A percentile compares a stretch with the other conserved stretches of the same genome.
These are phyloP conservation scores for Marmota flaviventris DNA, from an alignment of 2,113 vertebrate species.

Conservation along the genomic window DNA sequence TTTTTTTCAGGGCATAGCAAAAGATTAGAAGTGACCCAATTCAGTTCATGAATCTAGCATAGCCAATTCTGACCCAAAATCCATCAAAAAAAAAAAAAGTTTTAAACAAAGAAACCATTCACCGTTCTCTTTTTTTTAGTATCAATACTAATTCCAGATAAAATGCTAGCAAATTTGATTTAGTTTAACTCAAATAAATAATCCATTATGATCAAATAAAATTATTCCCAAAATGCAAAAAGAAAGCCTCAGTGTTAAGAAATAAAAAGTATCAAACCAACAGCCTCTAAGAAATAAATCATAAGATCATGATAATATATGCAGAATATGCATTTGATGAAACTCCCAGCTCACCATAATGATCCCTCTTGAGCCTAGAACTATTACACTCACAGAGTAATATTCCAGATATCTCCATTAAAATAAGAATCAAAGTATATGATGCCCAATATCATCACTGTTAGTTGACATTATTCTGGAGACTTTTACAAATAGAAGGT, in stretches of 20 bases:
- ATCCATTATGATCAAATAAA: slow-evolving; percentile 14
- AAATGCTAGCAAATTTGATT: not conserved
- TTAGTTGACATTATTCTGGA: not conserved
- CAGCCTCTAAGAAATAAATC: not conserved
- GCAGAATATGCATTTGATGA: not conserved
- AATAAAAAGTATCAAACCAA: slow-evolving; percentile 36
- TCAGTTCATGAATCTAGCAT: slow-evolving; percentile 43
- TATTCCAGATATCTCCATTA: not conserved
- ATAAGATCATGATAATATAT: not conserved
- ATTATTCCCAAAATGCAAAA: slow-evolving; percentile 31
- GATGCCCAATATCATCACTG: not conserved
- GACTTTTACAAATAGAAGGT: not conserved
- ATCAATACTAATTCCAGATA: not conserved
- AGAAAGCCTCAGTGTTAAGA: not conserved
- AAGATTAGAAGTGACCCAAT: slow-evolving; percentile 57
- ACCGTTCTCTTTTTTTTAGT: not conserved
- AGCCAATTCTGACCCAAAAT: slow-evolving; percentile 48
- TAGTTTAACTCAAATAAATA: not conserved
- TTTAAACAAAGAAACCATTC: slow-evolving; percentile 25
- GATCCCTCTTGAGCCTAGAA: not conserved
- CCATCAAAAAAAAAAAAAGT: not conserved
- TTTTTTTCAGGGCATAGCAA: slow-evolving; percentile 15
- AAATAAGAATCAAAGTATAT: slow-evolving; percentile 9
- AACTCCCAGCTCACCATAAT: not conserved
- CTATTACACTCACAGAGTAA: slow-evolving; percentile 17